Conservation (phyloP, 2,113 vertebrate genomes). For the Callionymus lyra region DNA sequence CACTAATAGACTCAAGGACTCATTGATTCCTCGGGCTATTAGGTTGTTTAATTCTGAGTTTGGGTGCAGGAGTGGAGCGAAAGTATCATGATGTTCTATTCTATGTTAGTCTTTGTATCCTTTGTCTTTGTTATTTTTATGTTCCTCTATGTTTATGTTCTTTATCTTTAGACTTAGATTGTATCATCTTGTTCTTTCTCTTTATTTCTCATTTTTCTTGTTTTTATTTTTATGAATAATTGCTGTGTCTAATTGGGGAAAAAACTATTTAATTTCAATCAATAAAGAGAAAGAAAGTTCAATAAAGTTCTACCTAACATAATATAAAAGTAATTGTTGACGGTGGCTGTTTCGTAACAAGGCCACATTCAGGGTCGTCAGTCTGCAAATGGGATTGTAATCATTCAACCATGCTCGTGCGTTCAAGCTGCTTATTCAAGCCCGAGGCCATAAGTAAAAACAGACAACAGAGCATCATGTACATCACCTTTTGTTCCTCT, state of each 20-base stretch:
- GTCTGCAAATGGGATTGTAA: slow-evolving; percentile 14
- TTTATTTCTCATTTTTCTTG: background rate
- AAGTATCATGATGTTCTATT: no score
- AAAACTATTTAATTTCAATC: background rate
- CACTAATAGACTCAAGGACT: no score
- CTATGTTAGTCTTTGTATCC: no score
- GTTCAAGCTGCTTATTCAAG: slow-evolving; percentile 19
- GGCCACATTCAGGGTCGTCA: slow-evolving; percentile 1
- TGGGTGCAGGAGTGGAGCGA: no score
- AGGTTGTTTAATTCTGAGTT: no score
- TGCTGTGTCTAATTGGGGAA: no score
- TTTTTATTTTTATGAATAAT: background rate
- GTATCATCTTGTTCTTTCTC: background rate
- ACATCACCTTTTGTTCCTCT: slow-evolving; percentile 1
- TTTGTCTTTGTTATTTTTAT: no score
- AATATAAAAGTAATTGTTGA: background rate
- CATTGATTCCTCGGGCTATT: no score
- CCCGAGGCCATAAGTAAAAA: slow-evolving; percentile 6
- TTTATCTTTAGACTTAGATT: no score
- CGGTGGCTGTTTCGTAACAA: background rate
- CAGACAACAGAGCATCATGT: slow-evolving; percentile 1
- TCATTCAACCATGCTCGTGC: slow-evolving; percentile 8
- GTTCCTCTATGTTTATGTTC: no score
- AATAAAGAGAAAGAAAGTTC: no score
- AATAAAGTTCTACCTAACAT: no score